Conservation (phyloP, 2,888 invertebrate genomes). For the Deilephila elpenor region DNA sequence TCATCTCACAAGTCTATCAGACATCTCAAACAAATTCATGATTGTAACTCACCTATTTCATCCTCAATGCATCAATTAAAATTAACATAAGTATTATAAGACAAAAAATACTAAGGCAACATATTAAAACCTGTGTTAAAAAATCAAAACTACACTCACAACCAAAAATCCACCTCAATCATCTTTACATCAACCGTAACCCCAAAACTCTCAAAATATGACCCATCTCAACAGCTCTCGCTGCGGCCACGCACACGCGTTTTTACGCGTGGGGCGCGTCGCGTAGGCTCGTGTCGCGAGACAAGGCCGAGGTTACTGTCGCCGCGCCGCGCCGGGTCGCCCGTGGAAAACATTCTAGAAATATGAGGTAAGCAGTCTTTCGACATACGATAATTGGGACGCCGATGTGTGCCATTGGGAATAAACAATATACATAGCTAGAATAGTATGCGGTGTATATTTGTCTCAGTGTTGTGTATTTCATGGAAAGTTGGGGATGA, state of each 20-base stretch:
- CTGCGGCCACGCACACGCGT: slow-evolving; percentile 35
- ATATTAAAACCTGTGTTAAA: too few species aligned
- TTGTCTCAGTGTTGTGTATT: too few species aligned
- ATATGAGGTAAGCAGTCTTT: slow-evolving; percentile 19
- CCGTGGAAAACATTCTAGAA: slow-evolving; percentile 10
- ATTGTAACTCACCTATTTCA: too few species aligned
- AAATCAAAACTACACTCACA: too few species aligned
- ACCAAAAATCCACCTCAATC: background rate
- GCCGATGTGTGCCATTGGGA: too few species aligned
- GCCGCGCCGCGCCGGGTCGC: background rate
- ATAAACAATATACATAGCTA: background rate
- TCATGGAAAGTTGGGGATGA: too few species aligned
- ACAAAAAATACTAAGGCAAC: too few species aligned
- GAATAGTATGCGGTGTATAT: too few species aligned
- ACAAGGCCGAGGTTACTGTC: slow-evolving; percentile 56
- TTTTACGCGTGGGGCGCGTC: slow-evolving; percentile 62
- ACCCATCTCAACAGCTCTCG: background rate
- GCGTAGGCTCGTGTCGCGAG: slow-evolving; percentile 70
- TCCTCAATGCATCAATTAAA: too few species aligned
- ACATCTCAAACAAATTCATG: too few species aligned
- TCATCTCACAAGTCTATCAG: too few species aligned
- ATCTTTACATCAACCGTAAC: background rate
- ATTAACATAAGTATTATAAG: too few species aligned
- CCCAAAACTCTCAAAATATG: background rate
- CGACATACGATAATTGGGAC: slow-evolving; percentile 11